Evolutionary conservation across 2,113 vertebrate genomes (phyloP).

Genomic region (Ictidomys tridecemlineatus): DNA sequence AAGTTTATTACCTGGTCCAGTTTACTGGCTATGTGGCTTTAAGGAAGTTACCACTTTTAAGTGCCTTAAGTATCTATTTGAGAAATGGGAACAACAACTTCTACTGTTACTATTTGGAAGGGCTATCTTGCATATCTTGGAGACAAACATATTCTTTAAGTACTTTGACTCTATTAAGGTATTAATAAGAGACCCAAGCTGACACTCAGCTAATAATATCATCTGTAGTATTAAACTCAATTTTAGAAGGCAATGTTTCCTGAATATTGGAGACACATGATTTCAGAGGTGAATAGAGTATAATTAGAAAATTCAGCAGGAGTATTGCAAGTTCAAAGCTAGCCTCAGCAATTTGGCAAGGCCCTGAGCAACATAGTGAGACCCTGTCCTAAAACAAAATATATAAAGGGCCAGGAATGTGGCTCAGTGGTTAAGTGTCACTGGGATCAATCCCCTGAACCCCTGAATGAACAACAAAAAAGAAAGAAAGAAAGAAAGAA

Average conservation of each 20-base stretch:
- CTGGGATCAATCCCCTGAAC: too few species aligned
- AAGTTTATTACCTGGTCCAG: not conserved
- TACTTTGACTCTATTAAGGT: not conserved
- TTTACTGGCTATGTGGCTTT: not conserved
- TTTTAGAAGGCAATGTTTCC: not conserved
- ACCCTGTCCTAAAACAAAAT: too few species aligned
- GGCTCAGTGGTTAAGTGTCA: too few species aligned
- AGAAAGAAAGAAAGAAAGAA: too few species aligned
- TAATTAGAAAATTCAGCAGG: not conserved
- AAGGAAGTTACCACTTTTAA: conserved; percentile 11
- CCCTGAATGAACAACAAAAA: too few species aligned
- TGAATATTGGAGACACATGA: not conserved
- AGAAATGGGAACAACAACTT: not conserved
- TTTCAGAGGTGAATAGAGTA: conserved; percentile 35
- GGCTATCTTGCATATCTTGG: not conserved
- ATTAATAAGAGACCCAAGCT: not conserved
- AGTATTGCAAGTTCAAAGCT: too few species aligned
- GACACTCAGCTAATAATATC: not conserved
- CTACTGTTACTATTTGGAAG: not conserved
- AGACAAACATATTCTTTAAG: not conserved
- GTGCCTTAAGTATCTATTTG: not conserved
- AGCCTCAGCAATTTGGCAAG: too few species aligned
- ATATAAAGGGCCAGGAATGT: too few species aligned
- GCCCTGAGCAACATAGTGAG: too few species aligned
- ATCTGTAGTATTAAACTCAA: not conserved